Evolutionary conservation across 2,888 invertebrate species (phyloP), one percentile per base, ranked within the genome.

Genomic region (Acleris literana): DNA sequence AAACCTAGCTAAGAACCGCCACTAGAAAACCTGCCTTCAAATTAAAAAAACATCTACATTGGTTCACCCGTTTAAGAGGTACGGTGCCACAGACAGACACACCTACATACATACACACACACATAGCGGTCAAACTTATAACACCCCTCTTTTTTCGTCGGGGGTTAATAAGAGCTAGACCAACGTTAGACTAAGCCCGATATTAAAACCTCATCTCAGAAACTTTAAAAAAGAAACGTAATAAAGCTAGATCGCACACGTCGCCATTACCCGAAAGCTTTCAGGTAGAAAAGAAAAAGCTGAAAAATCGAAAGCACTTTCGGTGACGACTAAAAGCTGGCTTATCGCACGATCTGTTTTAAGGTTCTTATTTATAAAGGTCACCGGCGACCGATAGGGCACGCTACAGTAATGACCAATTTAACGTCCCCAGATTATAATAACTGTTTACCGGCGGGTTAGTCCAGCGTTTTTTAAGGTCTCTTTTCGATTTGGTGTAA

Each of bases 351-450:
- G 73, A 88, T 87, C 84, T 77, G 74, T 77, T 78, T 79, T 75
- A 80, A 70, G 79, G 72, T 77, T 84, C 76, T 84, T 82, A 87
- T 85, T 86, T 84, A 86, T 85, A 76, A 80, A 80, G 78, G 80
- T 77, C 78, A 77, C 75, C 59, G 25, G 33, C 33, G 55, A 53
- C 48, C 60, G 65, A 71, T 71, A 70, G 67, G 68, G 65, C 71
- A 70, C 70, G 68, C 54, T 29, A 61, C 55, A 33, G 51, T 65
- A 65, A 65, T 61, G 60, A 65, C 65, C 65, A 65, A 56, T 60
- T 61, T 65, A 65, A 61, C 48, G 62, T 20, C 44, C 20, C 17
- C 48, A 18, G 7, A 33, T 63, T 49, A 63, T 52, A 33, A 49
- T 22, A 33, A 60, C 39, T 54, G 46, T 44, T 57, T 25, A 4